Evolutionary conservation across 2,888 invertebrate genomes (phyloP), one percentile per base, ranked within the genome.

Genomic region (Pseudanteris insignis): DNA sequence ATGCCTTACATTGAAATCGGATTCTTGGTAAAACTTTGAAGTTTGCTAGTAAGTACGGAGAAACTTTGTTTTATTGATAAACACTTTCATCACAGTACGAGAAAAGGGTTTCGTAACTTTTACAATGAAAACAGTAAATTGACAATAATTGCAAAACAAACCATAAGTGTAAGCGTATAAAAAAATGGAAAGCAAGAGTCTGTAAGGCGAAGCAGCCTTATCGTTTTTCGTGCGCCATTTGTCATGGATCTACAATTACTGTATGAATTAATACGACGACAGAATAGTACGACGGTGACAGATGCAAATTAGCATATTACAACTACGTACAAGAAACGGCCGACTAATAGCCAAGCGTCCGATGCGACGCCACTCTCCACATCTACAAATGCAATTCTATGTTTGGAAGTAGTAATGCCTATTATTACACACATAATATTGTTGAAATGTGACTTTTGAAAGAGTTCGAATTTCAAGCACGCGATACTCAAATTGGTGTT

Each of bases 401-500:
- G 10, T 21, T 48, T 14, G 13, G 26, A 30, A 8, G 14, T 10
- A 13, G 34, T 46, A 48, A 57, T 48, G 48, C 37, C 43, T 36
- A 29, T 18, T 30, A 36, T 38, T 41, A 58, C 11, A 14, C 24
- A 33, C 32, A 51, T 46, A 46, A 44, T 38, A 32, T 58, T 50
- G 44, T n/a, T n/a, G 29, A 34, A 38, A 51, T 46, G 40, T 46
- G 30, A 40, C 40, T 40, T 29, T 40, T 21, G 43, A 53, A 41
- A 21, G 47, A 34, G 47, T 60, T 53, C 32, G 40, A 41, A 41
- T 41, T 47, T 37, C 44, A 36, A 47, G 40, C 60, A 60, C 60
- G 60, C 60, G 43, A 60, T 48, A 40, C 14, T 30, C 3, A 50
- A 59, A 59, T 59, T 59, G 58, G 38, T 24, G 18, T 10, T 43